Base-by-base conservation (phyloP, 2,797 vertebrate species). In the Holocentrus rufus region DNA sequence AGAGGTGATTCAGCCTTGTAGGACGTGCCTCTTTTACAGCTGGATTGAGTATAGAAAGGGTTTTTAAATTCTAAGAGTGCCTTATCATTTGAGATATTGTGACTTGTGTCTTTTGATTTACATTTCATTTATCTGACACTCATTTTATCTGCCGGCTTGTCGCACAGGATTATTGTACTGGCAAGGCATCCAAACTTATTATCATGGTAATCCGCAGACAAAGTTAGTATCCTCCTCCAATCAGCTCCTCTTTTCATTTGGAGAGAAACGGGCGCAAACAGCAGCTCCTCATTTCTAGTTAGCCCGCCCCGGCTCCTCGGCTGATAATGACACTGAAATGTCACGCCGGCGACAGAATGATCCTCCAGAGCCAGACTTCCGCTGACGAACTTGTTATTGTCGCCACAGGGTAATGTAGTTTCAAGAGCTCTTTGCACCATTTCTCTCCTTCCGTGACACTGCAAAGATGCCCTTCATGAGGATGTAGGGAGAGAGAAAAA, bases 311-410 rank as follows among this genome's bases (percentile, higher is more conserved):
- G 20, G 60, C 57, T 70, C 55, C 39, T 61, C 27, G 18, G 71
- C 76, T 49, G 49, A 72, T 62, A 79, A 75, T 55, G 65, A 82
- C 39, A 72, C 65, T 78, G 46, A 88, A 79, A 87, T 79, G 65
- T 72, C 60, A 76, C 13, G 20, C 70, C 73, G 77, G 56, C 23
- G 31, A 64, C 34, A 71, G 25, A 81, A 61, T 25, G 39, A 72
- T 76, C 80, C 76, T 86, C 81, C 61, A 56, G 71, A 83, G 58
- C 36, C 76, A 69, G 77, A 71, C 74, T 42, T 76, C 46, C 25
- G 44, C 66, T 72, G 76, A 86, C 77, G 77, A 74, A 77, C 57
- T n/a, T 72, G 68, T 79, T 84, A 70, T 69, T 79, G 65, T 62
- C 2, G 7, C 62, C 20, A 47, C 36, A 62, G 59, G 39, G 47